phyloP scores from a whole-genome alignment of 1,140 invertebrate species.

The Charaxes varanes region DNA sequence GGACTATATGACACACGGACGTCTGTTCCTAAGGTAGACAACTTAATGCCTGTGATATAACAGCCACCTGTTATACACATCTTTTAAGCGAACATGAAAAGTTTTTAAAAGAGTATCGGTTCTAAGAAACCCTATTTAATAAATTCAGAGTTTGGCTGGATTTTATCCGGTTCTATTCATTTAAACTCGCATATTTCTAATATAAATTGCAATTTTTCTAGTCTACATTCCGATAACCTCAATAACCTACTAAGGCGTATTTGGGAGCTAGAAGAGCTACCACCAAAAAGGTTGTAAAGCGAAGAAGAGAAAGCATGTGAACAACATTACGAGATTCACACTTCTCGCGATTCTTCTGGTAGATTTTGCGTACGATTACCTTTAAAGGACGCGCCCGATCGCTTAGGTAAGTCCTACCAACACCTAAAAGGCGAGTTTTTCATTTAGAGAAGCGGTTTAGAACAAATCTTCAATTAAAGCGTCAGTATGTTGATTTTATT shows the following conservation, averaged over 20 bases:
- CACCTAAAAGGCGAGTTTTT: background rate
- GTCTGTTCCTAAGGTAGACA: too few species aligned
- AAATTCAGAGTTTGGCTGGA: constrained; percentile 13
- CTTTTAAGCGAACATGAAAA: too few species aligned
- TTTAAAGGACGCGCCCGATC: constrained; percentile 1
- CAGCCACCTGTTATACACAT: too few species aligned
- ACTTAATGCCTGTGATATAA: too few species aligned
- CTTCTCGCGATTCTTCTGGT: background rate
- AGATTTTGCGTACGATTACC: constrained; percentile 6
- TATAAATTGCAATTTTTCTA: background rate
- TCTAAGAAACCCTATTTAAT: constrained; percentile 8
- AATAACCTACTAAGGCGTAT: background rate
- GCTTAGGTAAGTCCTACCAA: constrained; percentile 2
- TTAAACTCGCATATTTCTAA: too few species aligned
- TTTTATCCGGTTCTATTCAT: constrained; percentile 13
- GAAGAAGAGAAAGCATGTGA: background rate
- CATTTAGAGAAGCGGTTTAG: constrained; percentile 9
- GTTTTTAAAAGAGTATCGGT: too few species aligned
- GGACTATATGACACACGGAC: too few species aligned
- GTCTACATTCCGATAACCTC: background rate
- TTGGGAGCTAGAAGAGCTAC: constrained; percentile 3
- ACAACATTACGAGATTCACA: background rate
- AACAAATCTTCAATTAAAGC: constrained; percentile 1
- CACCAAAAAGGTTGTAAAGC: background rate
- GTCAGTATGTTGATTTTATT: constrained; percentile 6